phyloP scores from a whole-genome alignment of 2,888 invertebrate genomes.

The Fabriciana adippe region DNA sequence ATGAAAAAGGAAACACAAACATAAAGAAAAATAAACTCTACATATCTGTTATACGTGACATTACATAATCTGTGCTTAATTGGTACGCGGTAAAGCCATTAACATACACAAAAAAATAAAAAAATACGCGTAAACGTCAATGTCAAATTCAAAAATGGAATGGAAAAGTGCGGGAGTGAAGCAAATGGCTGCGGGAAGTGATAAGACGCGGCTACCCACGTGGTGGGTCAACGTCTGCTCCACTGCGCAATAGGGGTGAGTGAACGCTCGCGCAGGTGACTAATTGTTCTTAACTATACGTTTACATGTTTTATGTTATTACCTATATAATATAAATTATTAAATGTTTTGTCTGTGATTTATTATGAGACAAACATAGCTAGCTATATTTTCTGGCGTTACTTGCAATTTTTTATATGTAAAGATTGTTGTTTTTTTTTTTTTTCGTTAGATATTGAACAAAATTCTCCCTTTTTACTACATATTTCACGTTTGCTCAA shows the following conservation, averaged over 20 bases:
- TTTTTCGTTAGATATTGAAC: too few species aligned
- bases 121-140: conserved; percentile 27
- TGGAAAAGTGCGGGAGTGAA: conserved; percentile 44
- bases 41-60: too few species aligned
- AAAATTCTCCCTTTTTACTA: too few species aligned
- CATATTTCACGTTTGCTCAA: too few species aligned
- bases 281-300: conserved; percentile 51
- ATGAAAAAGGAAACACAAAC: too few species aligned
- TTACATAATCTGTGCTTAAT: not conserved
- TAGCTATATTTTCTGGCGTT: too few species aligned
- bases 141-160: conserved; percentile 34
- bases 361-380: too few species aligned
- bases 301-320: conserved; percentile 1
- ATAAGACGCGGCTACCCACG: conserved; percentile 69
- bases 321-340: not conserved
- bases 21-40: too few species aligned
- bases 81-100: not conserved
- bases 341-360: too few species aligned
- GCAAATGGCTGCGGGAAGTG: conserved; percentile 48
- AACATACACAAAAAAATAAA: not conserved
- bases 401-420: too few species aligned
- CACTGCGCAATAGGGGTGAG: conserved; percentile 72
- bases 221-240: conserved; percentile 79
- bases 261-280: conserved; percentile 66
- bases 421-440: too few species aligned